Base-by-base conservation (phyloP, 2,113 vertebrate species). In the Plecturocebus donacophilus region DNA sequence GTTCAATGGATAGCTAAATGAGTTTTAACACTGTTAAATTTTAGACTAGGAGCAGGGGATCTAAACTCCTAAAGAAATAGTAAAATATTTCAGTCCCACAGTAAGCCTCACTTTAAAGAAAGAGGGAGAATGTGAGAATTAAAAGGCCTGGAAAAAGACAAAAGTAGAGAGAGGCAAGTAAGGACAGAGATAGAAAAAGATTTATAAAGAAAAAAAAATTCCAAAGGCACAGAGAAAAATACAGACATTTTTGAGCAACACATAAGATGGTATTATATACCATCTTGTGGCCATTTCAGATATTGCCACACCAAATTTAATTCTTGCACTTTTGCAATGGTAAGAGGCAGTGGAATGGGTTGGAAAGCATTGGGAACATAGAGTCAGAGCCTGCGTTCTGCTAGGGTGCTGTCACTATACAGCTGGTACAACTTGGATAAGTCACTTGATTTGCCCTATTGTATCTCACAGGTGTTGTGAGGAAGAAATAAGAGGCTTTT, bases 251-350 rank as follows among this genome's bases (percentile, higher is more conserved):
- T 21, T 45, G 76, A 91, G 49, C 80, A 95, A 92, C 45, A 96
- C 25, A 68, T 7, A 52, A 52, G 52, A 52, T 52, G 16, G 52
- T 52, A 52, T 17, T 52, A 52, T 52, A 52, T 52, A 52, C 96
- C 98, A 94, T 64, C 97, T 96, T 90, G 94, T 97, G 95, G 97
- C 49, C 95, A 42, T 32, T 92, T 77, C 9, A 58, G 84, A 93
- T 54, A 88, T 2, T 94, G 83, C 68, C 79, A 90, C 56, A 81
- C 45, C 58, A 71, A 71, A 56, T 19, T 40, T 25, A n/a, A 68
- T 52, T 76, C 16, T 47, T 12, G 70, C 21, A 76, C 19, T 54
- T 76, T 13, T 35, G 25, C 35, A 88, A 11, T 13, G 17, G 75
- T 75, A 94, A 30, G n/a, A 81, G 35, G 84, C 45, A 68, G 27